phyloP scores from a whole-genome alignment of 2,113 vertebrate genomes.

The Apeltes quadracus region DNA sequence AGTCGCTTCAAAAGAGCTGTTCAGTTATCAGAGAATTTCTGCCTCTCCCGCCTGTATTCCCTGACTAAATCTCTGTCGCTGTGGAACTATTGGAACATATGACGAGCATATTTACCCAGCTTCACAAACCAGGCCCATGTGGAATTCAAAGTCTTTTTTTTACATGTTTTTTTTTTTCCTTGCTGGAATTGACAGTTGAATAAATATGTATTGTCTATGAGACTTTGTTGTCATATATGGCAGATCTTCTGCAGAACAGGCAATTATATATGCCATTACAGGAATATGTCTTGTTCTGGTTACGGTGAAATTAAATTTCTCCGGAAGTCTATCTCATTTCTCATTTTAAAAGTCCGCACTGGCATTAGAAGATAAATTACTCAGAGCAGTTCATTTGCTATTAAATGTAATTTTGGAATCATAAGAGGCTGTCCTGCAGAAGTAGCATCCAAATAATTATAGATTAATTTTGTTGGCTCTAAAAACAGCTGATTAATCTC shows the following conservation, averaged over 20 bases:
- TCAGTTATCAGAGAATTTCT: slow-evolving; percentile 78
- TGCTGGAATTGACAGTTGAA: slow-evolving; percentile 79
- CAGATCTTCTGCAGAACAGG: slow-evolving; percentile 80
- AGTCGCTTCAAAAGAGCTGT: slow-evolving; percentile 77
- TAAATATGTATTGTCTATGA: slow-evolving; percentile 82
- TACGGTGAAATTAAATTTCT: slow-evolving; percentile 83
- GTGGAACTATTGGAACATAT: slow-evolving; percentile 75
- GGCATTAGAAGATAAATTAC: slow-evolving; percentile 77
- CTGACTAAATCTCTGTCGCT: slow-evolving; percentile 71
- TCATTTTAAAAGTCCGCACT: slow-evolving; percentile 75
- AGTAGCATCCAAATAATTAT: slow-evolving; percentile 78
- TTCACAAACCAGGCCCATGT: slow-evolving; percentile 72
- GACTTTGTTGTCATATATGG: slow-evolving; percentile 80
- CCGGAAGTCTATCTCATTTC: slow-evolving; percentile 77
- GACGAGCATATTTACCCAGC: slow-evolving; percentile 78
- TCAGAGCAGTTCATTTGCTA: slow-evolving; percentile 77
- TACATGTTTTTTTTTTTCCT: slow-evolving; percentile 43
- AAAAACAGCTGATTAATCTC: slow-evolving; percentile 79
- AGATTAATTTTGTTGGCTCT: slow-evolving; percentile 78
- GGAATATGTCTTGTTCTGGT: slow-evolving; percentile 84
- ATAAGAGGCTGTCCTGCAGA: slow-evolving; percentile 74
- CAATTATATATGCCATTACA: slow-evolving; percentile 83
- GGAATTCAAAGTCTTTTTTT: slow-evolving; percentile 72
- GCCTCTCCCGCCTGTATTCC: slow-evolving; percentile 65
- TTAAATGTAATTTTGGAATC: slow-evolving; percentile 80